phyloP scores from a whole-genome alignment of 2,797 vertebrate genomes.

The Ara ararauna region DNA sequence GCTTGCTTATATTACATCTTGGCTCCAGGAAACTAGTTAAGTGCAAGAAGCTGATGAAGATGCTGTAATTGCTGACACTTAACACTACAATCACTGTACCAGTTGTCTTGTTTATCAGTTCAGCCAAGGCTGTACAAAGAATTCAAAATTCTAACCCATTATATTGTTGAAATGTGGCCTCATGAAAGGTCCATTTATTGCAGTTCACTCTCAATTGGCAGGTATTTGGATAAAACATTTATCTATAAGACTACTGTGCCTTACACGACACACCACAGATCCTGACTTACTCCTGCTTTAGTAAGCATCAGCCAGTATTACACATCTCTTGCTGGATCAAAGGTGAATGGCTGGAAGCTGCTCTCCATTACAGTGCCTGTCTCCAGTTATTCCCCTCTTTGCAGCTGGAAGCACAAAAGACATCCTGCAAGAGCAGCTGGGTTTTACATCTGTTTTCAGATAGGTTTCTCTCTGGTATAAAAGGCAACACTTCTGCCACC shows the following conservation, averaged over 20 bases:
- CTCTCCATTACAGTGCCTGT: background rate
- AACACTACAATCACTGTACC: background rate
- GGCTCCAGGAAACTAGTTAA: background rate
- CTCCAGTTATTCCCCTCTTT: background rate
- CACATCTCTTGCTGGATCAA: background rate
- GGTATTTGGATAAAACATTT: background rate
- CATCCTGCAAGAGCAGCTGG: background rate
- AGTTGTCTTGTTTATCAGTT: background rate
- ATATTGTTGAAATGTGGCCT: background rate
- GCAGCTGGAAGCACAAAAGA: background rate
- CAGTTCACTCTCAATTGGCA: background rate
- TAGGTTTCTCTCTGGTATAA: background rate
- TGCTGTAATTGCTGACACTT: background rate
- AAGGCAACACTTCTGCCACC: background rate
- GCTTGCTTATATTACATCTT: background rate
- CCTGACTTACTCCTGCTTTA: rapidly evolving
- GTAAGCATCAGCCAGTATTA: background rate
- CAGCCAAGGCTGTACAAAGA: background rate
- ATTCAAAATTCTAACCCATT: background rate
- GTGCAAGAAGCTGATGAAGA: background rate
- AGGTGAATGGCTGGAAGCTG: background rate
- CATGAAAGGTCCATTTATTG: background rate
- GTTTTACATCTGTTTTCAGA: background rate
- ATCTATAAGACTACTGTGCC: rapidly evolving
- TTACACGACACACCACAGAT: background rate